phyloP scores from a whole-genome alignment of 1,140 invertebrate species.

The Neodiprion pinetum region DNA sequence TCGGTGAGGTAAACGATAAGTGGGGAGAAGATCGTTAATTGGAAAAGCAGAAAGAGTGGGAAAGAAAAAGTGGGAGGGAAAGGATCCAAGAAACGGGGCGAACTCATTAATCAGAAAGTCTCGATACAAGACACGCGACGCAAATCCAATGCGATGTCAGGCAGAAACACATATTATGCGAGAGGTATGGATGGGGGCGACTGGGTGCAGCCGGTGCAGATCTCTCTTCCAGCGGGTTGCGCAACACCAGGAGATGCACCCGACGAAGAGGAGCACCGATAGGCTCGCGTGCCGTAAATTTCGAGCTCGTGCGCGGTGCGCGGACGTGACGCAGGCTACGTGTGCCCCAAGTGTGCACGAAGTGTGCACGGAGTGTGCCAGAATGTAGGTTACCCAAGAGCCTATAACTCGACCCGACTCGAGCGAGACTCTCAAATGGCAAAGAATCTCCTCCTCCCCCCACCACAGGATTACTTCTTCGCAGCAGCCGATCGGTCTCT shows the following conservation, averaged over 20 bases:
- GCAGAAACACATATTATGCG: slow-evolving; percentile 24
- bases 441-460: slow-evolving; percentile 9
- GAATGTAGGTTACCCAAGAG: slow-evolving; percentile 28
- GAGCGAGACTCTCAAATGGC: slow-evolving; percentile 10
- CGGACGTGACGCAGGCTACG: slow-evolving; percentile 46
- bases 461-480: neutral
- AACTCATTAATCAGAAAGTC: slow-evolving; percentile 43
- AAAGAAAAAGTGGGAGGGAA: slow-evolving; percentile 24
- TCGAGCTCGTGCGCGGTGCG: slow-evolving; percentile 54
- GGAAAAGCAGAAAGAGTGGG: slow-evolving; percentile 15
- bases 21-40: no score
- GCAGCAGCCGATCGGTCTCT: neutral
- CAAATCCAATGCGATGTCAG: slow-evolving; percentile 13
- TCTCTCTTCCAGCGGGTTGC: slow-evolving; percentile 31
- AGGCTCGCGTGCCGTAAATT: slow-evolving; percentile 60
- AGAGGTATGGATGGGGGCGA: slow-evolving; percentile 22
- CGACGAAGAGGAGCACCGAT: slow-evolving; percentile 37
- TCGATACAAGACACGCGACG: slow-evolving; percentile 11
- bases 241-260: slow-evolving; percentile 27
- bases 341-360: slow-evolving; percentile 46
- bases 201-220: slow-evolving; percentile 49
- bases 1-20: no score
- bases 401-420: slow-evolving; percentile 12
- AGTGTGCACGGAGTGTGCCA: slow-evolving; percentile 52
- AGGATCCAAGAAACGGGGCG: slow-evolving; percentile 13